Base-by-base conservation (phyloP, 1,140 invertebrate species). In the Aphelenchoides besseyi region DNA sequence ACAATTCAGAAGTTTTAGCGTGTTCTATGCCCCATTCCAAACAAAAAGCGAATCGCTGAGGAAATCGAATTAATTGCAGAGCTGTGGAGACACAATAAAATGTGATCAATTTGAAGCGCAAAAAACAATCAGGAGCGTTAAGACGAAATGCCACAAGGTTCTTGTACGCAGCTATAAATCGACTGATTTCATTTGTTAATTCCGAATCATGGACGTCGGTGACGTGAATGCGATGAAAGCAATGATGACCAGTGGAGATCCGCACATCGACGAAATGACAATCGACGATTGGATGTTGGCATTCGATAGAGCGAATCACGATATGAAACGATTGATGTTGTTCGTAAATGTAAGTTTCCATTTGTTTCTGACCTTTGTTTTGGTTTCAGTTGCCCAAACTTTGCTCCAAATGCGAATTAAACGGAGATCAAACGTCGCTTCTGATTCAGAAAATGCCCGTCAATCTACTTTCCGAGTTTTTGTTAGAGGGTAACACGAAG, bases 101-200 rank as follows among this genome's bases (percentile, higher is more conserved):
- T 29, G n/a, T 29, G 59, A 61, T 61, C 59, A 26, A 61, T n/a
- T 48, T 23, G 41, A 23, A 48, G 41, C n/a, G n/a, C 59, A 61
- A n/a, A 61, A 61, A 61, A 36, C n/a, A 36, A 61, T 61, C 59
- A 18, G n/a, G 59, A 29, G 59, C n/a, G n/a, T n/a, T n/a, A n/a
- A n/a, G n/a, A n/a, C n/a, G n/a, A n/a, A n/a, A n/a, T n/a, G n/a
- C n/a, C n/a, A n/a, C n/a, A n/a, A n/a, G n/a, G n/a, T n/a, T n/a
- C n/a, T n/a, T n/a, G n/a, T 18, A 2, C n/a, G n/a, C 28, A n/a
- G n/a, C 28, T 61, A 29, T 61, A n/a, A n/a, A 36, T 36, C 1
- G 41, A 12, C 41, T 48, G 41, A 12, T 48, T 48, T 23, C 12
- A 16, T 48, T 48, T 23, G 41, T 23, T 23, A 48, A 48, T 48